Evolutionary conservation across 30 jellyfish, hydroid and myxozoan species (phyloP).

Genomic region (Sanderia malayensis): DNA sequence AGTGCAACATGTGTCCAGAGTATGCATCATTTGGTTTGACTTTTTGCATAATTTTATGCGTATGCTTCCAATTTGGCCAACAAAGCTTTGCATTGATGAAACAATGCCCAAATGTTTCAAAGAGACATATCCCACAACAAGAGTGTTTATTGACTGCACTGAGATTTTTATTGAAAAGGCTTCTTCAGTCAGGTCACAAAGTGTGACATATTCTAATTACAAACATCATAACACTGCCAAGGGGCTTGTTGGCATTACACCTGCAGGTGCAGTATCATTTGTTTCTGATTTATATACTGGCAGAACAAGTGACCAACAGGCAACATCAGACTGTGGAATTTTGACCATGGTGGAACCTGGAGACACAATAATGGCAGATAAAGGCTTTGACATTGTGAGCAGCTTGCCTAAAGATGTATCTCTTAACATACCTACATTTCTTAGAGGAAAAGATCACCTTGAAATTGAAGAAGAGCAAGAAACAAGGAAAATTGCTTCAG

Average conservation of each 20-base stretch:
- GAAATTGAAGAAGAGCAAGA: constrained; percentile 23
- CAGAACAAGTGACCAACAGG: too few relatives aligned
- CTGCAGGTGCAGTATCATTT: too few relatives aligned
- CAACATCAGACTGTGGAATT: too few relatives aligned
- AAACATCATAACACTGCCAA: too few relatives aligned
- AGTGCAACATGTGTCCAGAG: constrained; percentile 33
- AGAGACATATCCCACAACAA: constrained; percentile 24
- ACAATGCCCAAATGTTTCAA: background rate
- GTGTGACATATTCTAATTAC: too few relatives aligned
- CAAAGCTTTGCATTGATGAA: constrained; percentile 15
- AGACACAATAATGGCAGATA: constrained; percentile 61
- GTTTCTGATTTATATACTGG: too few relatives aligned
- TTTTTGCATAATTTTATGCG: too few relatives aligned
- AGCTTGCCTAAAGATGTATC: constrained; percentile 22
- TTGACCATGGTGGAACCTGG: constrained; percentile 34
- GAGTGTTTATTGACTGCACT: too few relatives aligned
- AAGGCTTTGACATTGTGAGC: constrained; percentile 41
- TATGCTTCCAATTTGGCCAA: background rate
- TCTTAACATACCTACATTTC: constrained; percentile 41
- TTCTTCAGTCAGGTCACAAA: constrained; percentile 15
- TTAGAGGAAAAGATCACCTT: constrained; percentile 20
- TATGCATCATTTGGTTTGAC: too few relatives aligned
- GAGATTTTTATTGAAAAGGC: constrained; percentile 27
- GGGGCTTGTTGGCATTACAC: too few relatives aligned
- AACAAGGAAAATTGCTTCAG: constrained; percentile 40